Conservation (phyloP, 2,113 vertebrate genomes). For the Sphaerodactylus townsendi region DNA sequence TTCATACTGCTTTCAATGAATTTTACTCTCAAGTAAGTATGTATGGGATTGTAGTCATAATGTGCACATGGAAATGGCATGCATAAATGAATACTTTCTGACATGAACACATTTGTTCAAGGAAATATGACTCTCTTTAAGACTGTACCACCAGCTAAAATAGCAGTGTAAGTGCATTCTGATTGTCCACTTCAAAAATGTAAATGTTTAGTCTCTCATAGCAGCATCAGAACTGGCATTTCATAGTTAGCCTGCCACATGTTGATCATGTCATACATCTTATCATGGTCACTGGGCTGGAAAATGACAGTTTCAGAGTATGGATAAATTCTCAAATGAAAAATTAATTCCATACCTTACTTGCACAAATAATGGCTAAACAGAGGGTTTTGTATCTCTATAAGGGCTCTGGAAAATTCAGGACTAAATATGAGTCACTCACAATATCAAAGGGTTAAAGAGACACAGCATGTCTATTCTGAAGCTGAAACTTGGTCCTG, state of each 20-base stretch:
- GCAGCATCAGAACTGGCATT: neutral
- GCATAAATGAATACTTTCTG: too few species aligned
- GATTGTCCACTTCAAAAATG: neutral
- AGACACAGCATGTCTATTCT: too few species aligned
- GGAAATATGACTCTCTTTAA: neutral
- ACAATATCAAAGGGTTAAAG: too few species aligned
- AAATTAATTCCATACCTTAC: neutral
- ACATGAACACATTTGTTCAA: neutral
- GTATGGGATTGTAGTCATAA: too few species aligned
- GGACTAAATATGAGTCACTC: too few species aligned
- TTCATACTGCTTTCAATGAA: too few species aligned
- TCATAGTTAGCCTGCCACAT: fast-evolving
- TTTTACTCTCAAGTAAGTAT: too few species aligned
- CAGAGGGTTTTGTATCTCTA: too few species aligned
- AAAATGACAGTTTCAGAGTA: neutral
- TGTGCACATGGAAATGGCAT: too few species aligned
- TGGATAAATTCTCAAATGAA: neutral
- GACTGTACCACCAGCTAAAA: neutral
- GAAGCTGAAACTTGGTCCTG: too few species aligned
- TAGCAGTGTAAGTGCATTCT: neutral
- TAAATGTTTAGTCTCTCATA: neutral
- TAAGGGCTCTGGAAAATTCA: too few species aligned
- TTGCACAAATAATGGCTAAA: too few species aligned
- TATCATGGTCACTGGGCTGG: neutral
- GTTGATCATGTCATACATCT: neutral